These are phyloP conservation scores for Sorex fumeus DNA, from an alignment of 2,113 vertebrate species.

Conservation along the genomic window DNA sequence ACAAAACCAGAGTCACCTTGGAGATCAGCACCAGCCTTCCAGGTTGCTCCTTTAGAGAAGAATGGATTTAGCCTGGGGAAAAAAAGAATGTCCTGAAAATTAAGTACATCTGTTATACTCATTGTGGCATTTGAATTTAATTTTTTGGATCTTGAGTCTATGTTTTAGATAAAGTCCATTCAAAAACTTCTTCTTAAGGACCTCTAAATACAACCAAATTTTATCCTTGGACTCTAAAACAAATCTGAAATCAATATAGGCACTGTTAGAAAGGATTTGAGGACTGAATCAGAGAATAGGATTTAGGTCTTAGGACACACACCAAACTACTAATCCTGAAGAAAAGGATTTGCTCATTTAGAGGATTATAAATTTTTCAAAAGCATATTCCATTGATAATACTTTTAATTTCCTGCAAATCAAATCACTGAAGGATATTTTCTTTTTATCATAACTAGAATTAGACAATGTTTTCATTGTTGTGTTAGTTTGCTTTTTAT, in stretches of 20 bases:
- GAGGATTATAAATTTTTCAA: constrained; percentile 84
- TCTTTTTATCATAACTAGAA: constrained; percentile 66
- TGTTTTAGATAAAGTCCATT: constrained; percentile 58
- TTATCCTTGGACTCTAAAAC: constrained; percentile 66
- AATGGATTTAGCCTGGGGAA: neutral
- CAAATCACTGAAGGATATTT: constrained; percentile 74
- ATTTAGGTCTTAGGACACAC: constrained; percentile 81
- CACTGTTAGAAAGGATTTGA: constrained; percentile 80
- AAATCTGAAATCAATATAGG: constrained; percentile 79
- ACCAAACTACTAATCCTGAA: constrained; percentile 75
- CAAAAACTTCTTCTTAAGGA: constrained; percentile 64
- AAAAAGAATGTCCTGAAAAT: constrained; percentile 48
- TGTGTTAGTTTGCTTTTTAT: constrained; percentile 67
- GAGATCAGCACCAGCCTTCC: neutral
- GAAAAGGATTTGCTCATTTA: constrained; percentile 81
- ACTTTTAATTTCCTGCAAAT: constrained; percentile 82
- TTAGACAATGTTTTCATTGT: constrained; percentile 79
- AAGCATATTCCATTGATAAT: constrained; percentile 83
- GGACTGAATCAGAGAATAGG: constrained; percentile 75
- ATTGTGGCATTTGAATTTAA: constrained; percentile 45
- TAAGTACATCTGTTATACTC: neutral
- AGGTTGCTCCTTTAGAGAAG: neutral
- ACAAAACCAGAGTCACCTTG: neutral
- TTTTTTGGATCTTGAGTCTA: constrained; percentile 35
- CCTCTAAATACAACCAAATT: constrained; percentile 62